Percentiles rank a stretch among this genome's conserved stretches.
phyloP scores from a whole-genome alignment of 2,888 invertebrate species.

The Liodrosophila aerea region DNA sequence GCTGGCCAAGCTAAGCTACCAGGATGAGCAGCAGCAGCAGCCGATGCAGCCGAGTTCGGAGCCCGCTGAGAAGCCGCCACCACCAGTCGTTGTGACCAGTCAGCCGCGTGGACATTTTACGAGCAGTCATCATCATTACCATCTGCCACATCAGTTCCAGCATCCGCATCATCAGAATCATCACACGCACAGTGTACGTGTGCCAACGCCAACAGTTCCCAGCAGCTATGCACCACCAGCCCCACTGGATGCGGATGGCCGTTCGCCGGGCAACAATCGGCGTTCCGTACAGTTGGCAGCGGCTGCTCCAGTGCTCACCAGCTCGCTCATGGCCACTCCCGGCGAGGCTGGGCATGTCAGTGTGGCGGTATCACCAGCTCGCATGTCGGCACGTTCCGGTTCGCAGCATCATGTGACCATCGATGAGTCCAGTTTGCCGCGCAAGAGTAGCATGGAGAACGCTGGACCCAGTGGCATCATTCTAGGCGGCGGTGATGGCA shows the following conservation, averaged over 20 bases:
- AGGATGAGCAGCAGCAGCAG: constrained; percentile 58
- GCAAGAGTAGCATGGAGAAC: constrained; percentile 53
- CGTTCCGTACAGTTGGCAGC: constrained; percentile 35
- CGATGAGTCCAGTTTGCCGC: constrained; percentile 81
- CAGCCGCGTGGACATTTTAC: constrained; percentile 75
- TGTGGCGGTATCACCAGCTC: constrained; percentile 83
- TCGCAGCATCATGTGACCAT: constrained; percentile 82
- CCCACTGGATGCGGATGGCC: constrained; percentile 27
- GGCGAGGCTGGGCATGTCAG: constrained; percentile 82
- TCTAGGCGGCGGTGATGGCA: constrained; percentile 70
- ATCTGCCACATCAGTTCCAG: constrained; percentile 81
- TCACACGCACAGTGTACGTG: constrained; percentile 78
- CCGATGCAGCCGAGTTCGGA: constrained; percentile 14
- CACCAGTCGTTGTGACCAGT: constrained; percentile 44
- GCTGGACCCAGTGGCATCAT: constrained; percentile 66
- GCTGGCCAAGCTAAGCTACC: constrained; percentile 60
- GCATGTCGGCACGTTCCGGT: constrained; percentile 76
- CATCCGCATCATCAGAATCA: constrained; percentile 81
- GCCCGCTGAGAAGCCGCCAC: not conserved
- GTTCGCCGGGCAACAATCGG: constrained; percentile 42
- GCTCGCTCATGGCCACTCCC: constrained; percentile 38
- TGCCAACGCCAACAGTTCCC: constrained; percentile 76
- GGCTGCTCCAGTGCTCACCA: constrained; percentile 41
- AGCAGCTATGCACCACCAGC: constrained; percentile 64
- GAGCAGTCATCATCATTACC: constrained; percentile 80